Conservation (phyloP, 2,797 vertebrate species). For the Crypturellus tataupa region DNA sequence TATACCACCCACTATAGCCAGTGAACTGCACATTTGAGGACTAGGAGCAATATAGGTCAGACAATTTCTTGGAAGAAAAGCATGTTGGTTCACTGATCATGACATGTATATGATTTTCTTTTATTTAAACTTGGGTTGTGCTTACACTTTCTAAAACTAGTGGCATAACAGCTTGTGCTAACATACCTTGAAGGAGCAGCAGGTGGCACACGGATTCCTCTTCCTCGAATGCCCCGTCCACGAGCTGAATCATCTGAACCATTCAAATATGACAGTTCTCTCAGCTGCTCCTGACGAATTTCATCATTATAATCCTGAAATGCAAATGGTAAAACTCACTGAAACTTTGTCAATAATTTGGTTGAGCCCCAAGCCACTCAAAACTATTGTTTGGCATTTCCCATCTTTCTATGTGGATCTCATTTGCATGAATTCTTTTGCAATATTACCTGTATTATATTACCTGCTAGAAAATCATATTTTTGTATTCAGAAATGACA, state of each 20-base stretch:
- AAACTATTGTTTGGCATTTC: background rate
- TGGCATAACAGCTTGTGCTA: background rate
- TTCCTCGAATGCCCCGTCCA: conserved; percentile 87
- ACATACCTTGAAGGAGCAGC: conserved; percentile 87
- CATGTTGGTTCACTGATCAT: background rate
- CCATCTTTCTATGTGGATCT: background rate
- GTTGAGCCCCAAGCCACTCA: background rate
- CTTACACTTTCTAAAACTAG: background rate
- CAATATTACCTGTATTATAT: background rate
- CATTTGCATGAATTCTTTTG: background rate
- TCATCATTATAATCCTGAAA: conserved; percentile 97
- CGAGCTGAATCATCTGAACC: conserved; percentile 93
- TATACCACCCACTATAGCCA: background rate
- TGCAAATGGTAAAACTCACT: background rate
- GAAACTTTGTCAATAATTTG: background rate
- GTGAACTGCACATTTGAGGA: background rate
- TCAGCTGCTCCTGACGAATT: conserved; percentile 97
- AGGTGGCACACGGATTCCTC: conserved; percentile 86
- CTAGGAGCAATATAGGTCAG: background rate
- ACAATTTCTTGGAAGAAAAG: background rate
- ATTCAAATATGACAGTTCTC: conserved; percentile 95
- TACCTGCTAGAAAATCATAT: background rate
- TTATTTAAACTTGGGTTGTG: background rate
- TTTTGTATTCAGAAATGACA: background rate
- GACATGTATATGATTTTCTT: too few relatives aligned